Percentiles rank a stretch among this genome's conserved stretches.
Evolutionary conservation across 1,140 invertebrate species (phyloP).

Genomic region (Euura lappo): DNA sequence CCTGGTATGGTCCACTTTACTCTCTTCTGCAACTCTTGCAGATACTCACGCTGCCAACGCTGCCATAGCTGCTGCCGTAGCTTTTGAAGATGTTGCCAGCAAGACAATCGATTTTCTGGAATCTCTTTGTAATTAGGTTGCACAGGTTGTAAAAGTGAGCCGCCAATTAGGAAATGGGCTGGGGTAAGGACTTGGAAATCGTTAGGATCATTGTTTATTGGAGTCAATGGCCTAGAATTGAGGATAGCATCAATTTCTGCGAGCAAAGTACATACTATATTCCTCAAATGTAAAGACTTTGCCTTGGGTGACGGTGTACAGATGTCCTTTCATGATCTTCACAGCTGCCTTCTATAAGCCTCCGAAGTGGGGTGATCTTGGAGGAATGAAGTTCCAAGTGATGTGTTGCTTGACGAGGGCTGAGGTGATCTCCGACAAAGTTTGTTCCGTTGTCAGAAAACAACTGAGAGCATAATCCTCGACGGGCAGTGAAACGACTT

Average conservation of each 20-base stretch:
- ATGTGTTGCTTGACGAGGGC: background rate
- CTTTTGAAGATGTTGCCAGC: conserved; percentile 32
- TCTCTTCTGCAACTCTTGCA: conserved; percentile 23
- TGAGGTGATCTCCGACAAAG: conserved; percentile 13
- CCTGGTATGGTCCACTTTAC: conserved; percentile 18
- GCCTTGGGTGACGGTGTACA: conserved; percentile 26
- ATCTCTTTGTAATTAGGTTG: conserved; percentile 16
- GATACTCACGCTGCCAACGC: conserved; percentile 33
- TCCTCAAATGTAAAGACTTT: conserved; percentile 20
- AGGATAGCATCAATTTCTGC: conserved; percentile 21
- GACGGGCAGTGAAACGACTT: conserved; percentile 18
- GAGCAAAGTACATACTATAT: conserved; percentile 15
- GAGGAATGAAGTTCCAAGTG: conserved; percentile 49
- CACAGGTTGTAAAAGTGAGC: conserved; percentile 13
- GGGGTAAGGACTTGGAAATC: conserved; percentile 19
- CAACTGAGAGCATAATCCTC: conserved; percentile 15
- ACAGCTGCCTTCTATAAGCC: conserved; percentile 53
- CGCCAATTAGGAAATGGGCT: conserved; percentile 24
- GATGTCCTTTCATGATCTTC: conserved; percentile 41
- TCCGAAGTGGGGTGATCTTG: conserved; percentile 47
- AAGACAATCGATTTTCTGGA: conserved; percentile 17
- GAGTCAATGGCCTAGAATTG: conserved; percentile 32
- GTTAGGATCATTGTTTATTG: conserved; percentile 19
- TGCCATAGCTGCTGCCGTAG: conserved; percentile 34
- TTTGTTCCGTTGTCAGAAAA: conserved; percentile 26